phyloP scores from a whole-genome alignment of 2,888 invertebrate genomes.

The Gortyna flavago region DNA sequence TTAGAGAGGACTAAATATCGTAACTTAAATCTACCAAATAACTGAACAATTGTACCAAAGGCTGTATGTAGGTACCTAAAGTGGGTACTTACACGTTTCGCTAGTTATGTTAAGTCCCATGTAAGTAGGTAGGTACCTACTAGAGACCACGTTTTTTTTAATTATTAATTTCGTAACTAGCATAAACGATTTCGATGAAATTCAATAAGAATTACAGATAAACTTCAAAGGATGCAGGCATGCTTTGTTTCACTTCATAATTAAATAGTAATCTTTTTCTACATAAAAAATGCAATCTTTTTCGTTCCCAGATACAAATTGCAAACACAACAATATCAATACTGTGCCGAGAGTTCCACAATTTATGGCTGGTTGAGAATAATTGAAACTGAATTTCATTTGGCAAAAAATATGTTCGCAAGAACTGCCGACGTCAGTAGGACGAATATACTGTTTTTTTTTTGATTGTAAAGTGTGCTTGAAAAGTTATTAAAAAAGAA shows the following conservation, averaged over 20 bases:
- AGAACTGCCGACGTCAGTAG: conserved; percentile 49
- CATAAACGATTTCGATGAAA: background rate
- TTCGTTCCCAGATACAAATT: conserved; percentile 36
- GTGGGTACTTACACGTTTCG: background rate
- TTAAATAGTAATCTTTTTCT: conserved; percentile 7
- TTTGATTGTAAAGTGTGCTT: conserved; percentile 38
- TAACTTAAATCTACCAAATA: too few relatives aligned
- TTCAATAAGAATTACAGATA: background rate
- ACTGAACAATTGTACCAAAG: too few relatives aligned
- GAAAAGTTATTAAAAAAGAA: conserved; percentile 45
- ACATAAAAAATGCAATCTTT: conserved; percentile 10
- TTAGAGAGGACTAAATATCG: background rate
- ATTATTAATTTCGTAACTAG: background rate
- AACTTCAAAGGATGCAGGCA: background rate
- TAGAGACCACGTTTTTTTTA: background rate
- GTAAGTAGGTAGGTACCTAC: too few relatives aligned
- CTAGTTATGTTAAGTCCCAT: background rate
- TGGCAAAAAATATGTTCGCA: conserved; percentile 57
- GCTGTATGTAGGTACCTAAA: too few relatives aligned
- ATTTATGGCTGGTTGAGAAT: conserved; percentile 59
- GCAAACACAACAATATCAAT: conserved; percentile 42
- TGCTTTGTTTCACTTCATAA: background rate
- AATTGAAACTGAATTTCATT: conserved; percentile 67
- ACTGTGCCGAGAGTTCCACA: conserved; percentile 26
- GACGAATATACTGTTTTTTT: conserved; percentile 34